A percentile compares a stretch with the other conserved stretches of the same genome.
Evolutionary conservation across 2,113 vertebrate genomes (phyloP).

Genomic region (Ceratotherium simum): DNA sequence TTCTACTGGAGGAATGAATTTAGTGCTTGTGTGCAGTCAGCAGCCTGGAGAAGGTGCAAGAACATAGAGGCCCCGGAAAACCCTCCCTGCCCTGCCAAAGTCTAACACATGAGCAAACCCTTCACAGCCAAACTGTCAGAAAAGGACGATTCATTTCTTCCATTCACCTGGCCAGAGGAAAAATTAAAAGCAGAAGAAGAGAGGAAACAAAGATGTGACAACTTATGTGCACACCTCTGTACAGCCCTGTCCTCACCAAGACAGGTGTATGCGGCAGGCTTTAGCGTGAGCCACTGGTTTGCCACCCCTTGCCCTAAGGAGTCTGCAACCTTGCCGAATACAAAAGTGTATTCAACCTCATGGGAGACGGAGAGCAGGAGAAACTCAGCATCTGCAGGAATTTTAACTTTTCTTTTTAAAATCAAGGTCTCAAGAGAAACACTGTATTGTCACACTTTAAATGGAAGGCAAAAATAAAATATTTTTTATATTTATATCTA

Average conservation of each 20-base stretch:
- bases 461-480: not conserved
- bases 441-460: not conserved
- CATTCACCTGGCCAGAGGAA: not conserved
- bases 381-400: not conserved
- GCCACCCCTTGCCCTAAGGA: not conserved
- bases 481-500: not conserved
- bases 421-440: not conserved
- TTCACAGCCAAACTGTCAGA: no score
- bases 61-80: not conserved
- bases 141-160: not conserved
- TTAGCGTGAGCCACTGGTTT: not conserved
- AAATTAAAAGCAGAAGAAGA: not conserved
- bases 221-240: not conserved
- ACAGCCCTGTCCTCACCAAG: not conserved
- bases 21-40: not conserved
- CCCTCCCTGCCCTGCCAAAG: not conserved
- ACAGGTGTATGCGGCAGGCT: not conserved
- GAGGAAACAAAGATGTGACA: not conserved
- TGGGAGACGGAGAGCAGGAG: not conserved
- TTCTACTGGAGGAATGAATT: not conserved
- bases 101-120: not conserved
- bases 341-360: rapidly evolving
- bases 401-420: not conserved
- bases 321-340: not conserved
- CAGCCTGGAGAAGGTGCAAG: not conserved